phyloP scores from a whole-genome alignment of 1,140 invertebrate species.

The Ostrea denselamellosa region DNA sequence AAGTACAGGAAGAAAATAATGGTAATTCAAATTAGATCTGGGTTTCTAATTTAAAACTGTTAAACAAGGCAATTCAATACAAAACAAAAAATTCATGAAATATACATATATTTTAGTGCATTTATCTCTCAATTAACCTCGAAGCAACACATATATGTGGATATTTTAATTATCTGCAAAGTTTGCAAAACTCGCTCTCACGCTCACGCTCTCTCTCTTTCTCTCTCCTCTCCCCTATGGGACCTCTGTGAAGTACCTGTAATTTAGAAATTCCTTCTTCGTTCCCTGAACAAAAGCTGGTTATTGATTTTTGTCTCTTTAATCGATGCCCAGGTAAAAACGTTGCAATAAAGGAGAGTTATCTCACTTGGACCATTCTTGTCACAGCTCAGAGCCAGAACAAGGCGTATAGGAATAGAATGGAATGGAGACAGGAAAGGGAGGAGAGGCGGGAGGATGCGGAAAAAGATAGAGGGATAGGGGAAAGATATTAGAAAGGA shows the following conservation, averaged over 20 bases:
- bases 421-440: too few species aligned
- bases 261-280: slow-evolving; percentile 28
- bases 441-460: too few species aligned
- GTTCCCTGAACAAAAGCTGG: not conserved
- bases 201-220: not conserved
- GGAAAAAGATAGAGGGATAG: too few species aligned
- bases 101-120: not conserved
- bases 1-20: too few species aligned
- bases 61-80: not conserved
- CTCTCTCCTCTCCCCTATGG: not conserved
- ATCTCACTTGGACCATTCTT: not conserved
- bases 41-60: too few species aligned
- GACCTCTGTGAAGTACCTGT: not conserved
- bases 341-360: not conserved
- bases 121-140: not conserved
- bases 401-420: too few species aligned
- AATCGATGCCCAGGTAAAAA: slow-evolving; percentile 3
- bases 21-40: too few species aligned
- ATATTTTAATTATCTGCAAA: not conserved
- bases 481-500: too few species aligned
- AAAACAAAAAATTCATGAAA: not conserved
- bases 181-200: not conserved
- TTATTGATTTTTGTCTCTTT: slow-evolving; percentile 8
- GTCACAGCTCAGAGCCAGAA: not conserved
- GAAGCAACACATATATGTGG: not conserved